Evolutionary conservation across 2,113 vertebrate genomes (phyloP), one percentile per base, ranked within the genome.

Genomic region (Salvelinus alpinus): DNA sequence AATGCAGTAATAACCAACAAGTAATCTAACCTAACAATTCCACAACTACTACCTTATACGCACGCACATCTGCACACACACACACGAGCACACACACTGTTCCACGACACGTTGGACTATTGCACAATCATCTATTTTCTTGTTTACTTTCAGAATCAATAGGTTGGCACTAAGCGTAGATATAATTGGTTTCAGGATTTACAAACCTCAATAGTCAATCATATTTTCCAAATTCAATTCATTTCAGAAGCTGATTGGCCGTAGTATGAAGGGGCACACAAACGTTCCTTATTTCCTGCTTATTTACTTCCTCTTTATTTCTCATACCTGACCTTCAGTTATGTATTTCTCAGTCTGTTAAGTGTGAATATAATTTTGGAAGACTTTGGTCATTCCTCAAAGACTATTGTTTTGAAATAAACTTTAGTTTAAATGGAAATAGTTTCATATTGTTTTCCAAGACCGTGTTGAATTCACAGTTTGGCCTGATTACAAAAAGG

Each of bases 171-270:
- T 64, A 34, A 44, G 67, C 34, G 2, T 44, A 20, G 2, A 16
- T n/a, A 38, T 44, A 29, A 69, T 69, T 69, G 34, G 31, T 38
- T 69, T 69, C 34, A 69, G 67, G 5, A 69, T 18, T 64, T 66
- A 66, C 2, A 47, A 18, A 20, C n/a, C 34, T 38, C 38, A 48
- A 70, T 70, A 25, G 44, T 34, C 22, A 70, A 25, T 48, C n/a
- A 47, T 7, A 44, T 70, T 70, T 68, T 18, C 7, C 27, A 20
- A 25, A 34, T 11, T 16, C 29, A 29, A 20, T 67, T 16, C 2
- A 20, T 68, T 29, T 68, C 16, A 1, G 5, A 68, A 34, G 3
- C 2, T 9, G 16, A 68, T 68, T 31, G 31, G 29, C 18, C 29
- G 0, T 34, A 68, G 29, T 12, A 38, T 5, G 31, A 14, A 29